Base-by-base conservation (phyloP, 1,140 invertebrate species). In the Macrocentrus cingulum region DNA sequence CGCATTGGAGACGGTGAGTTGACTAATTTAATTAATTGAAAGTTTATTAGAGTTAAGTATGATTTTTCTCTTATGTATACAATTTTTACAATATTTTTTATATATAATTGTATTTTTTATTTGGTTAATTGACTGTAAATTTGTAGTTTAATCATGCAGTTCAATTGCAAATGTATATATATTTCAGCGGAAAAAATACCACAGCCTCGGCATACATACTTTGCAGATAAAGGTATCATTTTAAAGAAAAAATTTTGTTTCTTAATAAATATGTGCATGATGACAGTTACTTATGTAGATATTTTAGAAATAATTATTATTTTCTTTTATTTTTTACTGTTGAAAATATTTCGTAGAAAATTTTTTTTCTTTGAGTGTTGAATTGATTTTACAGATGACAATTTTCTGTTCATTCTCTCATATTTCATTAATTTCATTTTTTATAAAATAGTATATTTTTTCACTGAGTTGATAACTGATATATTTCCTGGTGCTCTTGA, bases 1-100 rank as follows among this genome's bases (percentile, higher is more conserved):
- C 83, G 84, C 49, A 82, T 92, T 41, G 85, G 85, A 70, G 72
- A 80, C 51, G 86, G 87, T 88, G 83, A 81, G 77, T 46, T 46
- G 39, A 39, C 37, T 25, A 36, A n/a, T n/a, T n/a, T n/a, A n/a
- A n/a, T n/a, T n/a, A n/a, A n/a, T n/a, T n/a, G n/a, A n/a, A n/a
- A n/a, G n/a, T n/a, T n/a, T n/a, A n/a, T n/a, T n/a, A n/a, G n/a
- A n/a, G n/a, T n/a, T n/a, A n/a, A n/a, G n/a, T n/a, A n/a, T n/a
- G 5, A 56, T 13, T 3, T 39, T n/a, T 57, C 23, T 11, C 34
- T 16, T 36, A 16, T 34, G 2, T 5, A 42, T 49, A 15, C 9
- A 37, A 50, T 41, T 32, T 16, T 20, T 42, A 45, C 15, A 51
- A 11, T 1, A 41, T 23, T 56, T n/a, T 46, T 25, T 34, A 2